Base-by-base conservation (phyloP, 1,140 invertebrate genomes). In the Caenorhabditis brenneri region DNA sequence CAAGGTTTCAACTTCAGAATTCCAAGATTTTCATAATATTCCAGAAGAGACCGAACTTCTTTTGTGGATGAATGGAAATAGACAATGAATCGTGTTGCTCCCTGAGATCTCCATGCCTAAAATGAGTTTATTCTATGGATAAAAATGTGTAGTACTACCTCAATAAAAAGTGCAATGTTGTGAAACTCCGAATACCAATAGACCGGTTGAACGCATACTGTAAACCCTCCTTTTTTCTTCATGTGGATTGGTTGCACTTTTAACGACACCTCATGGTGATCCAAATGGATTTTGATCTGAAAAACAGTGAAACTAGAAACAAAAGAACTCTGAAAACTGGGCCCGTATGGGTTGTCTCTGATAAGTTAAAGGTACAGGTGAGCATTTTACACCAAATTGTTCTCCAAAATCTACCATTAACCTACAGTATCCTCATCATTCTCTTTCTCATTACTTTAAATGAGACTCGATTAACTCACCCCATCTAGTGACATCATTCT, bases 41-140 rank as follows among this genome's bases (percentile, higher is more conserved):
- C 58, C 31, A 65, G n/a, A 36, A 65, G 29, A 29, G 36, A 33
- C 19, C 19, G 1, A 5, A 65, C 58, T 7, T 65, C 58, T 19
- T 65, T 65, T 4, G 58, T 65, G 4, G 58, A 65, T 2, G 58
- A 65, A 36, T 65, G 58, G 19, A 65, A 65, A n/a, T 65, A 65
- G 12, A 65, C 58, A 27, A 65, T 65, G 24, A 36, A 65, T 33
- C 36, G 29, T 15, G 58, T 33, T 7, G 29, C 58, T 65, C 58
- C 58, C 36, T 65, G 58, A 65, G 33, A 33, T 36, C 31, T 65
- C 58, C 58, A 65, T 5, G 29, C 16, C 58, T 65, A 1, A 33
- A 33, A 58, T 29, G 1, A n/a, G 10, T 29, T 2, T 29, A 27
- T 55, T 27, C 10, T 55, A 27, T n/a, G 10, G 7, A 27, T 0